phyloP scores from a whole-genome alignment of 2,797 vertebrate genomes.

The Sardinella longiceps region DNA sequence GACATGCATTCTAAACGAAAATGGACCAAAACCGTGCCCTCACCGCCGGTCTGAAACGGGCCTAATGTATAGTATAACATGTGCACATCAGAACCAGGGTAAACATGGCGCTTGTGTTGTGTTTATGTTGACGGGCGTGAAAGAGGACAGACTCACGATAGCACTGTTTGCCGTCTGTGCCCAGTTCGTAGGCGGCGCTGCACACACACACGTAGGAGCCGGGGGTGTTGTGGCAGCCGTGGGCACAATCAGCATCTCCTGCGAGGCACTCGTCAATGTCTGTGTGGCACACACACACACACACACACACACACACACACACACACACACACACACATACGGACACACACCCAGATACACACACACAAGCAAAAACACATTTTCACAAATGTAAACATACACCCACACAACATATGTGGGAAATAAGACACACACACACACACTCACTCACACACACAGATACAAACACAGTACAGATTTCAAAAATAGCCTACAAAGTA shows the following conservation, averaged over 20 bases:
- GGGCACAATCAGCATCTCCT: constrained; percentile 77
- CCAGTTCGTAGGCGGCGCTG: constrained; percentile 86
- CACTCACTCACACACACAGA: neutral
- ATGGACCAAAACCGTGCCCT: too few relatives aligned
- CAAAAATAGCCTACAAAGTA: neutral
- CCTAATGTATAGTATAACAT: too few relatives aligned
- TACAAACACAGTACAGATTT: neutral
- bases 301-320: constrained; percentile 32
- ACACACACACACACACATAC: neutral
- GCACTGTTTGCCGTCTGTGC: constrained; percentile 86
- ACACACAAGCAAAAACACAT: too few relatives aligned
- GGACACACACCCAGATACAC: too few relatives aligned
- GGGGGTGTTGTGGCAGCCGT: constrained; percentile 87
- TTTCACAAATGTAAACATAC: neutral
- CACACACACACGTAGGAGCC: constrained; percentile 91
- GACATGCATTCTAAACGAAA: too few relatives aligned
- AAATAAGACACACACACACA: neutral
- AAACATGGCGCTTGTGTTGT: neutral
- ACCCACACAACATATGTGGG: neutral
- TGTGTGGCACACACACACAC: constrained; percentile 60
- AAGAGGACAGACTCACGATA: constrained; percentile 82
- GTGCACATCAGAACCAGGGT: neutral
- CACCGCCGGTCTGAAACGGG: too few relatives aligned
- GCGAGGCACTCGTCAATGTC: constrained; percentile 87
- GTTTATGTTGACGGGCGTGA: neutral